These are phyloP conservation scores for Calameuta filiformis DNA, from an alignment of 2,888 invertebrate species.

Conservation along the genomic window DNA sequence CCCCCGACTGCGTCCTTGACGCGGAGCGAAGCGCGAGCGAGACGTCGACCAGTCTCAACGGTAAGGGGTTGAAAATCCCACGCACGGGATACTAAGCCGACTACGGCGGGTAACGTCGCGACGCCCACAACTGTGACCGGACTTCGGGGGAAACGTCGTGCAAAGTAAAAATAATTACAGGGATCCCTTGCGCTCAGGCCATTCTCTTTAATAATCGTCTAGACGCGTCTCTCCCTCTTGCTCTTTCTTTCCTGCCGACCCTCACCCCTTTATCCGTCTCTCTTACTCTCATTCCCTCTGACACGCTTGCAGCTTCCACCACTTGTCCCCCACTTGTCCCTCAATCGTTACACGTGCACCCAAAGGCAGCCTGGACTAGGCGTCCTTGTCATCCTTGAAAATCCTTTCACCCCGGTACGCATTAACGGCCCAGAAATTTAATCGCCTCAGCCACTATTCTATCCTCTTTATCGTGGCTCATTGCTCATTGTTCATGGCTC, in stretches of 20 bases:
- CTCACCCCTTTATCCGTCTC: not conserved
- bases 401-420: not conserved
- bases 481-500: not conserved
- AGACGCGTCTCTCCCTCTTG: slow-evolving; percentile 22
- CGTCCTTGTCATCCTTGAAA: not conserved
- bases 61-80: slow-evolving; percentile 6
- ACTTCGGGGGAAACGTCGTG: slow-evolving; percentile 8
- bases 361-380: not conserved
- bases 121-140: not conserved
- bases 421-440: slow-evolving; percentile 32
- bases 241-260: not conserved
- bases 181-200: not conserved
- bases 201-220: slow-evolving; percentile 43
- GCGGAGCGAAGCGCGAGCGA: not conserved
- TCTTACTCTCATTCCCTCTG: not conserved
- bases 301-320: not conserved
- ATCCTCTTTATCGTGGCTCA: not conserved
- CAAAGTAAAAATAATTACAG: slow-evolving; percentile 35
- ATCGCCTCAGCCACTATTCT: slow-evolving; percentile 38
- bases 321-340: not conserved
- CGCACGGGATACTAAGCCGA: not conserved
- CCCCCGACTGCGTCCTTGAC: not conserved
- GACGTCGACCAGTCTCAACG: not conserved
- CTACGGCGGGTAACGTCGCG: not conserved
- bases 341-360: not conserved